A percentile compares a stretch with the other conserved stretches of the same genome.
Evolutionary conservation across 1,140 invertebrate species (phyloP).

Genomic region (Pollicipes pollicipes): DNA sequence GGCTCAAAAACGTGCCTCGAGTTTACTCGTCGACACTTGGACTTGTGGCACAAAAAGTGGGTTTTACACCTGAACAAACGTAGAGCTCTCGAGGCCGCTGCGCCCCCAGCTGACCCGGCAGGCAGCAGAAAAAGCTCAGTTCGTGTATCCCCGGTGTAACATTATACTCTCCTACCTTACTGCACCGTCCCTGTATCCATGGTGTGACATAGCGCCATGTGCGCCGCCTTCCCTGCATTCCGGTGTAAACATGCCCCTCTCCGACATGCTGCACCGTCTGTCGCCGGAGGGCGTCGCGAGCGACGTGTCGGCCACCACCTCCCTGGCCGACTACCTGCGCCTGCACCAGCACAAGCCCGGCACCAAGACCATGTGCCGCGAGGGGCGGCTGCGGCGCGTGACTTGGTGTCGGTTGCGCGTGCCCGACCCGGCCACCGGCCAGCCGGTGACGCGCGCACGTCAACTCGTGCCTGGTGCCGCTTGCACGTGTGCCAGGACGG

Average conservation of each 20-base stretch:
- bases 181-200: not conserved
- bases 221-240: not conserved
- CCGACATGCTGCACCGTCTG: not conserved
- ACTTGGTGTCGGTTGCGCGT: conserved; percentile 43
- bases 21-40: too few species aligned
- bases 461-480: conserved; percentile 17
- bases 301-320: conserved; percentile 14
- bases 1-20: too few species aligned
- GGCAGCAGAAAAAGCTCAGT: too few species aligned
- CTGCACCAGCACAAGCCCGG: conserved; percentile 12
- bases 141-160: too few species aligned
- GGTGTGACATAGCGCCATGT: not conserved
- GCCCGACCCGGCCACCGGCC: conserved; percentile 31
- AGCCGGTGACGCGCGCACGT: conserved; percentile 9
- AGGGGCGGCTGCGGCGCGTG: conserved; percentile 70
- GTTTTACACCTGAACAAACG: too few species aligned
- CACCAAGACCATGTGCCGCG: conserved; percentile 37
- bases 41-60: too few species aligned
- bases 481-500: conserved; percentile 15
- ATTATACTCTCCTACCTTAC: not conserved
- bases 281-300: conserved; percentile 7
- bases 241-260: not conserved
- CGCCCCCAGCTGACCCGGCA: too few species aligned
- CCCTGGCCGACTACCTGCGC: conserved; percentile 17
- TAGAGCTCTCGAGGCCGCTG: too few species aligned